Evolutionary conservation across 1,140 invertebrate genomes (phyloP).

Genomic region (Olivierus martensii): DNA sequence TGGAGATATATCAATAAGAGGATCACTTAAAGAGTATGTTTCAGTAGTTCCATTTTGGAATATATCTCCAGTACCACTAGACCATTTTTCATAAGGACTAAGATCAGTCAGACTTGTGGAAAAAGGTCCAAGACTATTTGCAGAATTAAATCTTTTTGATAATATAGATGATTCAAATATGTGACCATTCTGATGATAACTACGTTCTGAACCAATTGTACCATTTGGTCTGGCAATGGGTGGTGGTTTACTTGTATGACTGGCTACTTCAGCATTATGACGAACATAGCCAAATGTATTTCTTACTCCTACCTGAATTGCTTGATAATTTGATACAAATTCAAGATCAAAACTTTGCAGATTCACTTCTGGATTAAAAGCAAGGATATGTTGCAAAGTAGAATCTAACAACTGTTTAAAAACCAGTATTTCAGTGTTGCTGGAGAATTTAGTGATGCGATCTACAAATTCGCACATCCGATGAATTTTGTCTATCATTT

Average conservation of each 20-base stretch:
- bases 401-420: conserved; percentile 87
- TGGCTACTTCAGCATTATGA: conserved; percentile 43
- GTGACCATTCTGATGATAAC: conserved; percentile 13
- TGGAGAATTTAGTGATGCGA: conserved; percentile 73
- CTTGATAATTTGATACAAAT: conserved; percentile 92
- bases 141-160: conserved; percentile 62
- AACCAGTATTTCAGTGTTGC: conserved; percentile 75
- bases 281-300: conserved; percentile 93
- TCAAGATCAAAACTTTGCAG: conserved; percentile 67
- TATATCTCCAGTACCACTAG: conserved; percentile 62
- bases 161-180: conserved; percentile 63
- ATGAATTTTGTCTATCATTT: conserved; percentile 83
- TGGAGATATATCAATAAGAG: conserved; percentile 35
- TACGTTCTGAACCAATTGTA: conserved; percentile 18
- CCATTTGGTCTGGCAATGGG: conserved; percentile 68
- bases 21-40: conserved; percentile 12
- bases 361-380: conserved; percentile 66
- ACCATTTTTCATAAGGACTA: conserved; percentile 90
- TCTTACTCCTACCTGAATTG: conserved; percentile 73
- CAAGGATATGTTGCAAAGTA: conserved; percentile 70
- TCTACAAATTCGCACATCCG: conserved; percentile 90
- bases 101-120: conserved; percentile 20
- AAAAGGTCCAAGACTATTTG: conserved; percentile 62
- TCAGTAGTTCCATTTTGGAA: conserved; percentile 46
- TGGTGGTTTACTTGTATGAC: conserved; percentile 31